Evolutionary conservation across 1,140 invertebrate species (phyloP), one percentile per base, ranked within the genome.

Genomic region (Gyrodactylus salaris): DNA sequence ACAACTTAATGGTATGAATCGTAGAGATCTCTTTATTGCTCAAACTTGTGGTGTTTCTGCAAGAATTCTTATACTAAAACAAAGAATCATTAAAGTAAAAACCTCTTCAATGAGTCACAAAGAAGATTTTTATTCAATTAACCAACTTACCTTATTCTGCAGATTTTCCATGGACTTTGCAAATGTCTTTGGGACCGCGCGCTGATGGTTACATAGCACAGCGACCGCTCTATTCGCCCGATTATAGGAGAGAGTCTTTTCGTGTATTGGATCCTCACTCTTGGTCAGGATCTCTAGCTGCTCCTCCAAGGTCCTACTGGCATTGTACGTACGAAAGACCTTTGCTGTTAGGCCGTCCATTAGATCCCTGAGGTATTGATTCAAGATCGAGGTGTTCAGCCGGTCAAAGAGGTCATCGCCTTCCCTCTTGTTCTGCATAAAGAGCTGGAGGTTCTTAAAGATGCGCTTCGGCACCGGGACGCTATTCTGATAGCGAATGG

Each of bases 301-400:
- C 77, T 91, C 87, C 82, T 99, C 94, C 73, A 99, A 83, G 70
- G 95, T 99, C 78, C 87, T 88, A 20, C 93, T 98, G 70, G 95
- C 95, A 82, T 99, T 99, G 79, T 92, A 99, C 20, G 95, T 99
- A 87, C 95, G 90, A 86, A 99, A 99, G 73, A 98, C 94, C 84
- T 99, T 99, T 22, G 94, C 95, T 75, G 94, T 97, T 68, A 99
- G 84, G 72, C 93, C 94, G 77, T 91, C 89, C 95, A 99, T 97
- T 77, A 98, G 80, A 78, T 92, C 90, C 78, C 89, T 91, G 75
- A 99, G 83, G 84, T 99, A 91, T 80, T 96, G 92, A 82, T 99
- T 99, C 77, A 99, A 83, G 74, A 92, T 88, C 76, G 86, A 84
- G 0, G 95, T 99, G 85, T 70, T 75, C 1, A 75, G n/a, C 24